Evolutionary conservation across 1,140 invertebrate genomes (phyloP), one percentile per base, ranked within the genome.

Genomic region (Monomorium pharaonis): DNA sequence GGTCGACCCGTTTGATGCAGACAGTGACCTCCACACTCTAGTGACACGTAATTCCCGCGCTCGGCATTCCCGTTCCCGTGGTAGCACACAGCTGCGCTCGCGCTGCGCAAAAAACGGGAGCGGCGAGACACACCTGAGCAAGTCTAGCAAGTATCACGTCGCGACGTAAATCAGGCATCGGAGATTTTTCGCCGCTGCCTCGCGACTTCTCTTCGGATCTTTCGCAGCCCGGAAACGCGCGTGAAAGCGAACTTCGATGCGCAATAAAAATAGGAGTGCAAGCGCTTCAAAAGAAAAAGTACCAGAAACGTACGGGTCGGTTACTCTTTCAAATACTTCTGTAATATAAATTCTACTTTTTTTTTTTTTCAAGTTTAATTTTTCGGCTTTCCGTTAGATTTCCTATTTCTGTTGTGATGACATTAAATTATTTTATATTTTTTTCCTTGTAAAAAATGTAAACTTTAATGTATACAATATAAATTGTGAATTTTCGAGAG

Each of bases 21-120:
- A 44, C 49, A 42, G 47, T 85, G 86, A 87, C 86, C 75, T 87
- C 86, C 86, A 86, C 56, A 58, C 74, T 72, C 65, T 33, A 72
- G 83, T 72, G 83, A 87, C 44, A 75, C 84, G 75, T 85, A 72
- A 77, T 58, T 67, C 21, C n/a, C 67, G 67, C 69, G 63, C 62
- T 62, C 42, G 21, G 49, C 51, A 16, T 76, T 76, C 74, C 42
- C 63, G 54, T 63, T 86, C 37, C 37, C 65, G 62, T 75, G 27
- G 33, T 44, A 37, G 54, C 54, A 30, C 16, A 65, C 54, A 87
- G 44, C 63, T 80, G 76, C 49, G 75, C 74, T 54, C 70, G 3
- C 24, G 44, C 42, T 33, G 27, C 44, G 60, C 60, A 27, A 56
- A 81, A 75, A 75, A 72, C 69, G 56, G 70, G 27, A 54, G 33